phyloP scores from a whole-genome alignment of 2,888 invertebrate species.

The Mesorhabditis sp. region DNA sequence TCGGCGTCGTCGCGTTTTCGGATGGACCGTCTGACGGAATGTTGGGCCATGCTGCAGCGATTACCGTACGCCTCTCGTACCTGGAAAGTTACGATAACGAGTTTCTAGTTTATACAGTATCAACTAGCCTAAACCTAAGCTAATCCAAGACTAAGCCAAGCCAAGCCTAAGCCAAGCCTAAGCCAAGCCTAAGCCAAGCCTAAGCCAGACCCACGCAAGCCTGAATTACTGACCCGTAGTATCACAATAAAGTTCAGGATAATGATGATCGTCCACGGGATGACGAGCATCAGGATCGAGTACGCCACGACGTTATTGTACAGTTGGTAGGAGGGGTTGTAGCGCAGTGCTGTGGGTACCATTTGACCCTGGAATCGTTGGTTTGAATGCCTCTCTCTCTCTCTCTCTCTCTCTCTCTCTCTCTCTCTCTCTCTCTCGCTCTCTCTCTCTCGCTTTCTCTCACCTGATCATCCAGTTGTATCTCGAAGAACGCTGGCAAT shows the following conservation, averaged over 20 bases:
- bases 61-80: slow-evolving; percentile 7
- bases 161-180: too few relatives aligned
- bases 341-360: slow-evolving; percentile 34
- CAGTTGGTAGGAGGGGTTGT: slow-evolving; percentile 38
- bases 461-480: slow-evolving; percentile 25
- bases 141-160: too few relatives aligned
- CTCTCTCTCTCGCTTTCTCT: slow-evolving; percentile 6
- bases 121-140: neutral
- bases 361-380: slow-evolving; percentile 30
- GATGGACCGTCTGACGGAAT: neutral
- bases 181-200: too few relatives aligned
- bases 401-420: neutral
- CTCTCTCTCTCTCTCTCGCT: slow-evolving; percentile 10
- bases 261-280: slow-evolving; percentile 54
- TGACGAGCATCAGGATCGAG: slow-evolving; percentile 39
- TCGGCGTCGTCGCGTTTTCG: slow-evolving; percentile 4
- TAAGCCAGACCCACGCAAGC: too few relatives aligned
- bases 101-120: neutral
- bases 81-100: neutral
- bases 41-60: neutral
- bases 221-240: slow-evolving; percentile 21
- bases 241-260: slow-evolving; percentile 46
- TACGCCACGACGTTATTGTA: slow-evolving; percentile 46
- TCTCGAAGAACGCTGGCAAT: slow-evolving; percentile 48
- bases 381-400: slow-evolving; percentile 7